Base-by-base conservation (phyloP, 2,888 invertebrate genomes). In the Aphidius colemani region DNA sequence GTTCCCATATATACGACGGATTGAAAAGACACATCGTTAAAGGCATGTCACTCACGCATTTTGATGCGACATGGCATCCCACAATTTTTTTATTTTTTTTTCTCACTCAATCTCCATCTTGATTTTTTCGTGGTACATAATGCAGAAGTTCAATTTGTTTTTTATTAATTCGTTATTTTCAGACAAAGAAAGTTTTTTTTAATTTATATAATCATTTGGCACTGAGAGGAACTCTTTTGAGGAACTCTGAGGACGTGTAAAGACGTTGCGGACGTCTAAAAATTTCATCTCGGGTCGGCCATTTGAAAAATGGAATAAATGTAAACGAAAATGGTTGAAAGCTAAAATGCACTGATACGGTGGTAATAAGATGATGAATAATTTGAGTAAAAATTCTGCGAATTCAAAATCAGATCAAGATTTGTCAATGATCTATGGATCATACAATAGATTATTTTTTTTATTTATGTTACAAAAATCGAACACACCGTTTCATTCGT, bases 21-120 rank as follows among this genome's bases (percentile, higher is more conserved):
- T 79, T 76, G 77, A 77, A 79, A 79, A 78, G 79, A 78, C 75
- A 76, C 71, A 77, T 78, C 80, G 78, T 80, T 78, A 78, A 80
- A 80, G 82, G 82, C 78, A 79, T 77, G 81, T 80, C 81, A 79
- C 78, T 79, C 79, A 77, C 72, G 77, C 75, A 44, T 43, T 18
- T 39, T 74, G 70, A 69, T 73, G 74, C 76, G 77, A 80, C 78
- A 79, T 78, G 81, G 79, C 80, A 76, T 69, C 43, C 59, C 66
- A 65, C 68, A 67, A 66, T 65, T 62, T 10, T 55, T 43, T 18
- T 44, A 11, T 43, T 11, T 10, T 55, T 43, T 44, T 44, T 44
- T 68, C 59, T 55, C 62, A 11, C 48, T 66, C 67, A 67, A 67
- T 72, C 53, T 74, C 75, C 76, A 74, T 77, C 76, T 75, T 76